A percentile compares a stretch with the other conserved stretches of the same genome.
These are phyloP conservation scores for Conistra vaccinii DNA, from an alignment of 2,888 invertebrate genomes.

Conservation along the genomic window DNA sequence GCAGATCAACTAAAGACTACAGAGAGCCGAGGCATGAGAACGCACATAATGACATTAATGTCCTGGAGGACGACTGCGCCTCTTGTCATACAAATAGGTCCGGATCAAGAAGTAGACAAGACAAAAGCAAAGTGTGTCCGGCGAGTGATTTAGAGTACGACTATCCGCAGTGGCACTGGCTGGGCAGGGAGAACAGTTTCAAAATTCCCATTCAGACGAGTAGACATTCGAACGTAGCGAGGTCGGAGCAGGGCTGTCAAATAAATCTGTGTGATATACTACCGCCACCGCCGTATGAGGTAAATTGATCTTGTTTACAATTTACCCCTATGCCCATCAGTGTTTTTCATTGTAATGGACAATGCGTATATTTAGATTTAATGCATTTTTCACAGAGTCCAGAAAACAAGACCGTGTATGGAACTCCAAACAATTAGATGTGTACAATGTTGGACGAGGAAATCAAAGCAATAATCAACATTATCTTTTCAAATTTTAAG, in stretches of 20 bases:
- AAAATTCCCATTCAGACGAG: conserved; percentile 88
- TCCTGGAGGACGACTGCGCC: conserved; percentile 85
- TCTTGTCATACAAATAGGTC: conserved; percentile 89
- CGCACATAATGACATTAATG: conserved; percentile 85
- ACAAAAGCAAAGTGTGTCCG: conserved; percentile 89
- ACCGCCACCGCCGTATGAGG: conserved; percentile 92
- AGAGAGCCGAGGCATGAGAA: conserved; percentile 86
- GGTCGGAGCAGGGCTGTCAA: conserved; percentile 90
- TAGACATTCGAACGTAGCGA: conserved; percentile 87
- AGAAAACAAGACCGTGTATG: conserved; percentile 81
- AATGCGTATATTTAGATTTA: conserved; percentile 66
- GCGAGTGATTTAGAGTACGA: conserved; percentile 89
- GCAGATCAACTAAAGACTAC: conserved; percentile 88
- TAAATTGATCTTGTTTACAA: conserved; percentile 84
- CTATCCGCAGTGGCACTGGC: conserved; percentile 89
- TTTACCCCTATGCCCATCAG: conserved; percentile 70
- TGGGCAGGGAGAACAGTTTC: conserved; percentile 89
- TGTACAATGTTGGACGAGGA: conserved; percentile 47
- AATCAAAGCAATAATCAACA: conserved; percentile 68
- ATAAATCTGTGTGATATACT: conserved; percentile 92
- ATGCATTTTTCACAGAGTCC: conserved; percentile 83
- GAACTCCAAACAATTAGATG: conserved; percentile 68
- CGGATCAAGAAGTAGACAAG: conserved; percentile 87
- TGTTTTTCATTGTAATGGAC: conserved; percentile 70
- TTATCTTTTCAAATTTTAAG: conserved; percentile 65